Base-by-base conservation (phyloP, 2,888 invertebrate species). In the Abscondita cerata region DNA sequence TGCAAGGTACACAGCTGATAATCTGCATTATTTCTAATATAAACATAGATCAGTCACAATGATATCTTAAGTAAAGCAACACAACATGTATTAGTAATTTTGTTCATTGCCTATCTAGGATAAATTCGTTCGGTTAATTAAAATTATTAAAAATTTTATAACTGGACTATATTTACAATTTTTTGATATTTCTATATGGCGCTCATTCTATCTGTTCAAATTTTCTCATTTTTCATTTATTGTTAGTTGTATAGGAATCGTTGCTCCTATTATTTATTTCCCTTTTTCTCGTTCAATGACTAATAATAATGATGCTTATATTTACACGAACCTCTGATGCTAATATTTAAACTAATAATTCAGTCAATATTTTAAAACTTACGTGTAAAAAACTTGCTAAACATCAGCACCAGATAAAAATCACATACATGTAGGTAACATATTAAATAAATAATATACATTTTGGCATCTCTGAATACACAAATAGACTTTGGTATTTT, bases 401-500 rank as follows among this genome's bases (percentile, higher is more conserved):
- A 67, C 51, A 63, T 59, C 55, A 67, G 73, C 73, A 70, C 71
- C 73, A 75, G 73, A 73, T 72, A 68, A 67, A 73, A 77, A 81
- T 80, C 80, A 81, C 80, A 81, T 81, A 81, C 60, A 67, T 68
- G 72, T 80, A 79, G 79, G 76, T 80, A 80, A 80, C 80, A 78
- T 78, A 80, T 64, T 80, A 80, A 80, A 80, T 81, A 81, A 81
- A 81, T 81, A 81, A 79, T 74, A 80, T 78, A 73, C 72, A 71
- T 83, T 83, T 84, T 85, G 85, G 84, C 84, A 84, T 84, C 84
- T 84, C 83, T 82, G 83, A 84, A 80, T 84, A 85, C 84, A 84
- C 85, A 84, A 85, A 85, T 85, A 85, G 84, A 85, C 84, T 85
- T 85, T 85, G 85, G 84, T 84, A 83, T 83, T 81, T 83, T 82